Evolutionary conservation across 2,797 vertebrate genomes (phyloP).

Genomic region (Phataginus tetradactyla): DNA sequence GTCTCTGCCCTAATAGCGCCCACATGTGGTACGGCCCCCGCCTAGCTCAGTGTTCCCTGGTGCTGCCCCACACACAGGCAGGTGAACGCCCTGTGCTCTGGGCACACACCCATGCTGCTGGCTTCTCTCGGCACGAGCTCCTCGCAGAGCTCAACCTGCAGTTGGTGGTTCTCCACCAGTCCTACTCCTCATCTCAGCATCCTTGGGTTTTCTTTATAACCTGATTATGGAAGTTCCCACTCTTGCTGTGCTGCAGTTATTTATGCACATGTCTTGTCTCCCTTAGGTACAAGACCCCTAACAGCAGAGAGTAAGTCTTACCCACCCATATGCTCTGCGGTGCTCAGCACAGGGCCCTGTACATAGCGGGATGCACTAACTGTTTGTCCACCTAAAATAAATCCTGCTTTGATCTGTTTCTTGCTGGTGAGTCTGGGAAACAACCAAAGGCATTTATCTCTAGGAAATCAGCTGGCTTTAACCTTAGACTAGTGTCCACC

Average conservation of each 20-base stretch:
- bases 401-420: constrained; percentile 23
- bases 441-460: constrained; percentile 20
- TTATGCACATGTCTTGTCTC: not conserved
- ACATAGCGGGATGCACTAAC: not conserved
- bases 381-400: constrained; percentile 5
- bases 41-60: not conserved
- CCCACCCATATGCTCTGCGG: too few relatives aligned
- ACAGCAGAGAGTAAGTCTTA: not conserved
- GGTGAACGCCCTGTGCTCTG: not conserved
- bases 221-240: not conserved
- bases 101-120: not conserved
- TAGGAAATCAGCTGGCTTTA: constrained; percentile 44
- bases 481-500: not conserved
- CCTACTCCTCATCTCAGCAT: not conserved
- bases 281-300: not conserved
- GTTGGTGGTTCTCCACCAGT: not conserved
- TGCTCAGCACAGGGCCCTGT: not conserved
- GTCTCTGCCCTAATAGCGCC: not conserved
- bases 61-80: not conserved
- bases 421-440: constrained; percentile 20
- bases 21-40: not conserved
- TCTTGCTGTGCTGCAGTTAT: too few relatives aligned
- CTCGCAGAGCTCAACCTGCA: not conserved
- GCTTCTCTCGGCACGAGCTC: not conserved
- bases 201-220: not conserved